Evolutionary conservation across 64 coral and sea anemone species (phyloP), one percentile per base, ranked within the genome.

Genomic region (Montipora foliosa): DNA sequence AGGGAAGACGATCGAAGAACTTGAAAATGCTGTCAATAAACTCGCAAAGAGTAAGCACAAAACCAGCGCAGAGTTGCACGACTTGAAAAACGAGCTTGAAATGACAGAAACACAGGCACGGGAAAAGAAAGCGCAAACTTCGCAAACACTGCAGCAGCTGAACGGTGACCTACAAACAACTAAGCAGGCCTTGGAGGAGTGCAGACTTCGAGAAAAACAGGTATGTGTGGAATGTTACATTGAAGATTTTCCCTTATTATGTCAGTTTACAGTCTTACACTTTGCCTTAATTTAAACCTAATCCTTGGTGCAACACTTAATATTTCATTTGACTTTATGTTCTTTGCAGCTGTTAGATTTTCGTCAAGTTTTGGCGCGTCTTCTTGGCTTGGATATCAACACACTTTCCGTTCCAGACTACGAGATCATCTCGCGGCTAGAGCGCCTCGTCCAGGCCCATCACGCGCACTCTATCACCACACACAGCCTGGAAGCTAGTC

Each of bases 401-500:
- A 95, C 73, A 19, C 89, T 99, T 8, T 96, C 98, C 16, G 98
- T 99, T 49, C 98, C 98, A 89, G 98, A 99, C 89, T 99, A 96
- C 57, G 98, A 99, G 52, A 99, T 99, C 44, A 99, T 99, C 77
- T 96, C 95, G 21, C 98, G 98, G 67, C 77, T 99, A 45, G 98
- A 99, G 49, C 84, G 98, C 55, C 87, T 99, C 0, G 98, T 99
- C 12, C 98, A 99, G 51, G 98, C 98, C 1, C 98, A 99, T 66
- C 98, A 99, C 76, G 95, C 98, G 44, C 98, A 99, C 67, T 85
- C 98, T 5, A 94, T 99, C 84, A 99, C 98, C n/a, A 92, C 98
- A 21, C 95, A 99, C 82, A 99, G 95, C 70, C 92, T 99, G 47
- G 98, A 99, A 68, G 92, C 94, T 69, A 99, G 98, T 86, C 92